A percentile compares a stretch with the other conserved stretches of the same genome.
These are phyloP conservation scores for Ophion costatus DNA, from an alignment of 2,888 invertebrate species.

Conservation along the genomic window DNA sequence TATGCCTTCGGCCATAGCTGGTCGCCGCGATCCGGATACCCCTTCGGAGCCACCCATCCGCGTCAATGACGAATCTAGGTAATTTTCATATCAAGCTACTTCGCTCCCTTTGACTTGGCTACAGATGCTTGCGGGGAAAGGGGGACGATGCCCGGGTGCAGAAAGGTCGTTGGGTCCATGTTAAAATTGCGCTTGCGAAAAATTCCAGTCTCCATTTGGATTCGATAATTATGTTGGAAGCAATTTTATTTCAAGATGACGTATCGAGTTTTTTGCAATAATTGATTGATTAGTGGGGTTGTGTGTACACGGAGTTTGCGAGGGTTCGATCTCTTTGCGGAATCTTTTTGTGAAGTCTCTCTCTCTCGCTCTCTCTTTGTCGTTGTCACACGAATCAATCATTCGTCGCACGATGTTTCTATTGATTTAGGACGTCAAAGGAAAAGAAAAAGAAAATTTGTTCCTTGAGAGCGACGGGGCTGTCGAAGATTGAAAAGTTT, in stretches of 20 bases:
- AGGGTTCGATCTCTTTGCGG: background rate
- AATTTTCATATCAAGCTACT: conserved; percentile 78
- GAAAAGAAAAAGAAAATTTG: conserved; percentile 8
- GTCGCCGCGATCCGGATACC: conserved; percentile 23
- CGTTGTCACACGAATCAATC: background rate
- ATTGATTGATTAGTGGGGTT: background rate
- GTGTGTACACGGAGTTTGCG: too few species aligned
- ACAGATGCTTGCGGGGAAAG: conserved; percentile 70
- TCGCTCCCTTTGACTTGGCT: conserved; percentile 76
- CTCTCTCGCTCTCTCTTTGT: background rate
- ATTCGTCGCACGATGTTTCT: background rate
- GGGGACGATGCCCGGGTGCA: background rate
- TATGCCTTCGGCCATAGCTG: conserved; percentile 43
- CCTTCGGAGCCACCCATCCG: conserved; percentile 28
- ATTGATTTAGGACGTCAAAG: conserved; percentile 31
- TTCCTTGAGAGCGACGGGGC: background rate
- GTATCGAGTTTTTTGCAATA: background rate
- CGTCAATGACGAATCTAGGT: conserved; percentile 75
- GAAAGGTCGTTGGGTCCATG: background rate
- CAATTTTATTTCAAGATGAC: background rate
- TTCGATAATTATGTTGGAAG: background rate
- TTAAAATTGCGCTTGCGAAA: background rate
- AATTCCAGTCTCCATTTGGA: too few species aligned
- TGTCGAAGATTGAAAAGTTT: conserved; percentile 49
- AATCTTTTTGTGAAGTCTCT: background rate